Evolutionary conservation across 2,797 vertebrate genomes (phyloP), one percentile per base, ranked within the genome.

Genomic region (Taenioides sp.): DNA sequence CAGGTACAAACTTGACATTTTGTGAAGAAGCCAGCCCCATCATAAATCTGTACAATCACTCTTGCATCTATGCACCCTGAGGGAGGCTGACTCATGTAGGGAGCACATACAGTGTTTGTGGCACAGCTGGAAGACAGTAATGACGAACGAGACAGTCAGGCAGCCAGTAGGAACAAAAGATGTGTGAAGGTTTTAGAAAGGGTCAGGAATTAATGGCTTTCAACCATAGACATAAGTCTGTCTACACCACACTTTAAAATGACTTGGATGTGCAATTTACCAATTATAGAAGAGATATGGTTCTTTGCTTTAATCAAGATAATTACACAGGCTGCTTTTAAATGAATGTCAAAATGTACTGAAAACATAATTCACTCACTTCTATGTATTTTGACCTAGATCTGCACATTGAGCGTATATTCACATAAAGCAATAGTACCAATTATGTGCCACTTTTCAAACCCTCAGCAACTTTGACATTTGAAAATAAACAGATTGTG

Each of bases 21-120:
- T 66, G 40, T 31, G 40, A 5, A 52, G 27, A n/a, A 16, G 57
- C 80, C 76, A 78, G 66, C 62, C 55, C 55, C 1, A 47, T 84
- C 69, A 74, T 84, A 81, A 77, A 86, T 83, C 78, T 77, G 72
- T 54, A 81, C 76, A 69, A 27, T 84, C 74, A 74, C 70, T 58
- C 54, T 20, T 73, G 66, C 72, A 71, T 82, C 85, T 83, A 59
- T 67, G 59, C 73, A 58, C 59, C 77, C 75, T 20, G 34, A 75
- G 81, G 73, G 77, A 76, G 81, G 83, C 49, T 70, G 70, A 52
- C 40, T 66, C 64, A 66, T 50, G 28, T 9, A 28, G 16, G 9
- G 40, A 23, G 9, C 34, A 20, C 47, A 52, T 50, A 14, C 25
- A 84, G 57, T 70, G 69, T 40, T 59, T 40, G 70, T 70, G 50